Evolutionary conservation across 2,797 vertebrate genomes (phyloP), one percentile per base, ranked within the genome.

Genomic region (Tapirus indicus): DNA sequence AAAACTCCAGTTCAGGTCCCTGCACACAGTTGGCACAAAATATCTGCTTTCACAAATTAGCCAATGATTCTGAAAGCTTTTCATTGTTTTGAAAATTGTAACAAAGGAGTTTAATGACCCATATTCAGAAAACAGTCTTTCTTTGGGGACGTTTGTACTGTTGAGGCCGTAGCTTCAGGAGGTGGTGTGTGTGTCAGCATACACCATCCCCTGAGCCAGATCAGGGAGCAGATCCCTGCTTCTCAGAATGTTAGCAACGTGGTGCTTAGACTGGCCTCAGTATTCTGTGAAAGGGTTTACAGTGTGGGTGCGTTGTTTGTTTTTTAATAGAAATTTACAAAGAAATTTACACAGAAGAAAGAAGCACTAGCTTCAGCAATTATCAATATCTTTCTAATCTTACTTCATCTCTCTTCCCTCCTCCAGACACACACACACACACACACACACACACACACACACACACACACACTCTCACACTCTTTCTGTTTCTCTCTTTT

Each of bases 341-440:
- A 96, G 77, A 68, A 64, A 80, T 71, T 62, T 44, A 75, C 47
- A 27, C 86, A 96, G 77, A 68, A 64, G 56, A 95, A 97, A 97
- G 77, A 91, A 62, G 74, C 62, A 86, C 74, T 82, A 77, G 56
- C 47, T 90, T 96, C 79, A 88, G 64, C 52, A 74, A 14, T 56
- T 47, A 66, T n/a, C 75, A 87, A 20, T 84, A 54, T 78, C 92
- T 89, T 97, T 18, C 62, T 83, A 27, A 49, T 97, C 56, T 85
- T 78, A 75, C 88, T 92, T 84, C 66, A 21, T 91, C 41, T 95
- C 79, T 92, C 66, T 86, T 83, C 35, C 86, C 29, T 68, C 23
- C 23, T 44, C 23, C 71, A 21, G 27, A 71, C 7, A 88, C 7
- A 86, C 38, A 52, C 12, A 38, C 23, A 27, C n/a, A 75, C 44